Conservation (phyloP, 2,113 vertebrate genomes). For the Neopipo cinnamomea region DNA sequence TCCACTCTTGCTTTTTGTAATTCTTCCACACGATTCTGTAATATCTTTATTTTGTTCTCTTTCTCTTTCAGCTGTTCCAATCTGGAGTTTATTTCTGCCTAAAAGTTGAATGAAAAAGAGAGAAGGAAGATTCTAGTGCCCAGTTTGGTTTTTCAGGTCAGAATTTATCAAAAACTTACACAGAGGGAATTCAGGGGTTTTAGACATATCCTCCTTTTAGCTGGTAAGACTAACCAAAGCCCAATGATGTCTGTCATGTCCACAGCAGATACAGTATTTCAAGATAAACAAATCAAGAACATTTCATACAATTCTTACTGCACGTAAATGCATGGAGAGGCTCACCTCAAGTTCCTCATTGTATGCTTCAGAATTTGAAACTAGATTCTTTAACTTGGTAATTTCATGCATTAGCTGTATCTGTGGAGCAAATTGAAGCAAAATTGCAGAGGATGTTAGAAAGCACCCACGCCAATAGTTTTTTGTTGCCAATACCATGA, state of each 20-base stretch:
- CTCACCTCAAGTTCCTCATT: slow-evolving; percentile 84
- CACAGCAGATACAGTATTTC: background rate
- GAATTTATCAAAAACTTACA: background rate
- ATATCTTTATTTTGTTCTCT: slow-evolving; percentile 70
- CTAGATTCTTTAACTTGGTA: slow-evolving; percentile 73
- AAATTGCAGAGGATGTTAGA: slow-evolving; percentile 59
- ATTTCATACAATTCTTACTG: background rate
- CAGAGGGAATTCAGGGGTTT: background rate
- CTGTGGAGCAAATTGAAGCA: slow-evolving; percentile 75
- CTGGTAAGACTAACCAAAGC: background rate
- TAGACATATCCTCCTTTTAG: background rate
- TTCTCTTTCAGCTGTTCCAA: slow-evolving; percentile 77
- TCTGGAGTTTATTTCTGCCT: slow-evolving; percentile 77
- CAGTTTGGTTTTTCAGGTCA: background rate
- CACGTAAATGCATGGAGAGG: background rate
- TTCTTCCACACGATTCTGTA: slow-evolving; percentile 72
- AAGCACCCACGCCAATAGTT: slow-evolving; percentile 33
- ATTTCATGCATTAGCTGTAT: slow-evolving; percentile 83
- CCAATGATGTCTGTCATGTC: background rate
- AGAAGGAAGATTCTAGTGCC: background rate
- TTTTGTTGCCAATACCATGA: slow-evolving; percentile 33
- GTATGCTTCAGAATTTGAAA: slow-evolving; percentile 76
- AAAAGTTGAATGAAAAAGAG: background rate
- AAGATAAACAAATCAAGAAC: background rate
- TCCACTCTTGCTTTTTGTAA: slow-evolving; percentile 44